phyloP scores from a whole-genome alignment of 2,888 invertebrate species.

The Conchocele bisecta region DNA sequence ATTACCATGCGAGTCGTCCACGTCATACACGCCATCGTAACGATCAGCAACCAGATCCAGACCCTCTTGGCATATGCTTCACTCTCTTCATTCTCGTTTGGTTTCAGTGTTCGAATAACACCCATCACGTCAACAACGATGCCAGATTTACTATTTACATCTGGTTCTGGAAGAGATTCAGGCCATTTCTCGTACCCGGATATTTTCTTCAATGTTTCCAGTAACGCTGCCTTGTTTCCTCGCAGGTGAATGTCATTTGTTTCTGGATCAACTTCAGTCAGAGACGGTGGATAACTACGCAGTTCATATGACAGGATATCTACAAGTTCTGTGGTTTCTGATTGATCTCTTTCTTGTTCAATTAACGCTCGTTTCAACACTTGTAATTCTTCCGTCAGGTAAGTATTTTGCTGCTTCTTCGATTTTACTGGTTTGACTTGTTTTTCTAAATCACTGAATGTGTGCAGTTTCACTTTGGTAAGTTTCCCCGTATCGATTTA shows the following conservation, averaged over 20 bases:
- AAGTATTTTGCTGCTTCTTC: background rate
- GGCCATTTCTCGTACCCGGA: background rate
- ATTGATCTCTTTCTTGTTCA: background rate
- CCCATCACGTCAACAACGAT: background rate
- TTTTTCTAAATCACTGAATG: background rate
- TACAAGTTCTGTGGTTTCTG: background rate
- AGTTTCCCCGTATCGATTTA: background rate
- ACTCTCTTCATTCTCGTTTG: background rate
- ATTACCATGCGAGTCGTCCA: background rate
- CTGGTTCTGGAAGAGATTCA: background rate
- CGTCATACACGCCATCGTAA: slow-evolving; percentile 4
- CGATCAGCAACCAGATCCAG: slow-evolving; percentile 4
- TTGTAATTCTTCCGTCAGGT: background rate
- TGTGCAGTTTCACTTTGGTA: background rate
- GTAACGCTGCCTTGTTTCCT: background rate
- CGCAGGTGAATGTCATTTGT: background rate
- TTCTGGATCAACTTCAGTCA: background rate
- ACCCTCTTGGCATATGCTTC: background rate
- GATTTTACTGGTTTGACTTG: background rate
- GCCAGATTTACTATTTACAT: background rate
- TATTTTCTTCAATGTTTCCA: background rate
- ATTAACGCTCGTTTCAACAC: background rate
- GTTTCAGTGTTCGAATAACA: background rate
- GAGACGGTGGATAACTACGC: background rate
- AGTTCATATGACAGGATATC: background rate